A percentile compares a stretch with the other conserved stretches of the same genome.
Evolutionary conservation across 2,888 invertebrate genomes (phyloP).

Genomic region (Metellina segmentata): DNA sequence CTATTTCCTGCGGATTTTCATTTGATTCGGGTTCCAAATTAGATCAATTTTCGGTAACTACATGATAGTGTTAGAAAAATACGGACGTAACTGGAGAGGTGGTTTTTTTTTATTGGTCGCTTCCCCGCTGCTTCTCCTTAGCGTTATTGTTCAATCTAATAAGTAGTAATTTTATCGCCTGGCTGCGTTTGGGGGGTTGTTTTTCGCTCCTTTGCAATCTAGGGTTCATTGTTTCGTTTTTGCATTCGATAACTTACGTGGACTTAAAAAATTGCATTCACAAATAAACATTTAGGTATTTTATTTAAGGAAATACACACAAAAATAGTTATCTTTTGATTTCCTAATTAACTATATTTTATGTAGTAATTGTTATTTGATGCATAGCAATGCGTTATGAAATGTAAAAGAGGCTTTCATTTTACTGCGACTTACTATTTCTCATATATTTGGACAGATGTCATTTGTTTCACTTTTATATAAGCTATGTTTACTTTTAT

Average conservation of each 20-base stretch:
- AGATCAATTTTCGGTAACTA: slow-evolving; percentile 77
- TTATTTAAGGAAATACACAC: too few relatives aligned
- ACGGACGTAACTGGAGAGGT: slow-evolving; percentile 15
- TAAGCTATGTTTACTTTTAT: too few relatives aligned
- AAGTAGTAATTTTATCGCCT: slow-evolving; percentile 54
- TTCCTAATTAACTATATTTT: too few relatives aligned
- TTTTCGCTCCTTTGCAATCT: not conserved
- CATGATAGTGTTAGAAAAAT: slow-evolving; percentile 76
- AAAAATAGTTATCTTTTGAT: too few relatives aligned
- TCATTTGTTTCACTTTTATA: too few relatives aligned
- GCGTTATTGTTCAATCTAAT: slow-evolving; percentile 74
- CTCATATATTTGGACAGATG: too few relatives aligned
- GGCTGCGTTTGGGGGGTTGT: not conserved
- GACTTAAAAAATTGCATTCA: not conserved
- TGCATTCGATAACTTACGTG: not conserved
- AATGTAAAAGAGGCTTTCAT: too few relatives aligned
- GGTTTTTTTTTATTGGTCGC: slow-evolving; percentile 8
- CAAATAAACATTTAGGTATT: too few relatives aligned
- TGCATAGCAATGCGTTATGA: too few relatives aligned
- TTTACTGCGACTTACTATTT: too few relatives aligned
- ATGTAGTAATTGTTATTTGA: too few relatives aligned
- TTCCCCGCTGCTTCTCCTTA: not conserved
- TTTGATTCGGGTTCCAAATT: slow-evolving; percentile 71
- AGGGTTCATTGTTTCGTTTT: not conserved
- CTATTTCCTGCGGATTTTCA: slow-evolving; percentile 67